These are phyloP conservation scores for Hypena proboscidalis DNA, from an alignment of 2,888 invertebrate genomes.

Conservation along the genomic window DNA sequence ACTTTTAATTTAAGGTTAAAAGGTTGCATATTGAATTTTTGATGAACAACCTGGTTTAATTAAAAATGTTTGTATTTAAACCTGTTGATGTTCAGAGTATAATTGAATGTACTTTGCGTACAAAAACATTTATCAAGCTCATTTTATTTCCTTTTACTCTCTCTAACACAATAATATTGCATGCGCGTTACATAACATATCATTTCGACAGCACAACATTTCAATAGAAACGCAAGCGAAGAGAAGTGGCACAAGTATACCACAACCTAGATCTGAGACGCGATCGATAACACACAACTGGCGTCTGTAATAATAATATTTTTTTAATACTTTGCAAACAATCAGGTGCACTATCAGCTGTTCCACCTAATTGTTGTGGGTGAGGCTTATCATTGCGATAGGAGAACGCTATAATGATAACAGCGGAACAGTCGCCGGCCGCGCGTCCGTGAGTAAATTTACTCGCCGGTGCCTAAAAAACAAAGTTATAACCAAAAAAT, in stretches of 20 bases:
- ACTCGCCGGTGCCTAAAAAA: constrained; percentile 44
- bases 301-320: constrained; percentile 1
- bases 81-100: too few relatives aligned
- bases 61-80: too few relatives aligned
- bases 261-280: constrained; percentile 8
- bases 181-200: too few relatives aligned
- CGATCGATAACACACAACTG: constrained; percentile 16
- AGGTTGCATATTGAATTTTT: too few relatives aligned
- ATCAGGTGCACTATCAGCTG: constrained; percentile 55
- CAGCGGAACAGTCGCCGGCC: constrained; percentile 60
- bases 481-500: constrained; percentile 20
- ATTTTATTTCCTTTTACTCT: too few relatives aligned
- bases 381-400: constrained; percentile 75
- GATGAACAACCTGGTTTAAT: neutral
- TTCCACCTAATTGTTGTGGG: constrained; percentile 73
- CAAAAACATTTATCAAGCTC: too few relatives aligned
- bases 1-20: constrained; percentile 2
- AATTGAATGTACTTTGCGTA: too few relatives aligned
- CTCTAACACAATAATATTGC: too few relatives aligned
- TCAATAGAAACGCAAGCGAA: too few relatives aligned
- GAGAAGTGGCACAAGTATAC: constrained; percentile 11
- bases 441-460: constrained; percentile 54
- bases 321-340: constrained; percentile 21
- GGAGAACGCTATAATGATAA: constrained; percentile 60
- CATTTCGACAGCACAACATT: too few relatives aligned